Percentiles rank a stretch among this genome's conserved stretches.
Conservation (phyloP, 2,888 invertebrate genomes). For the Criorhina ranunculi region DNA sequence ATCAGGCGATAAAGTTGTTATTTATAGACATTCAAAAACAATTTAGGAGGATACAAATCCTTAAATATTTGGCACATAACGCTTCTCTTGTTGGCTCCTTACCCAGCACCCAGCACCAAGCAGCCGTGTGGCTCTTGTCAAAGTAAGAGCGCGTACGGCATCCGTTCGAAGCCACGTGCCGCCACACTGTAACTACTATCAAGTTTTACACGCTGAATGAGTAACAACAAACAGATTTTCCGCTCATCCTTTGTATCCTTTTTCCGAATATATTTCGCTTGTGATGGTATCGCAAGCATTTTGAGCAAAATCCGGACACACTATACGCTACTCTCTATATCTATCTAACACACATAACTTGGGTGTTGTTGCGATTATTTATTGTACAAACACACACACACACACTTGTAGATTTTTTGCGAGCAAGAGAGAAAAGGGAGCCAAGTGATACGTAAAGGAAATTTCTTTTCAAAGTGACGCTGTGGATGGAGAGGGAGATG, state of each 20-base stretch:
- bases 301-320: slow-evolving; percentile 22
- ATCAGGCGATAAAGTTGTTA: slow-evolving; percentile 71
- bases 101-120: background rate
- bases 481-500: slow-evolving; percentile 4
- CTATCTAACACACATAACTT: no score
- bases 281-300: slow-evolving; percentile 40
- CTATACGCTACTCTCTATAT: no score
- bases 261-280: slow-evolving; percentile 29
- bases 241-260: slow-evolving; percentile 71
- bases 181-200: slow-evolving; percentile 69
- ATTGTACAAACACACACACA: slow-evolving; percentile 29
- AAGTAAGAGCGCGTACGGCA: slow-evolving; percentile 59
- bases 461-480: slow-evolving; percentile 51
- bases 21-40: slow-evolving; percentile 73
- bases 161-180: slow-evolving; percentile 72
- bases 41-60: slow-evolving; percentile 74
- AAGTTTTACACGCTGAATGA: slow-evolving; percentile 74
- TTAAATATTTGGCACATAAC: slow-evolving; percentile 61
- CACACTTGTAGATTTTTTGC: background rate
- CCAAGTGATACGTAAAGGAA: slow-evolving; percentile 70
- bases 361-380: slow-evolving; percentile 68
- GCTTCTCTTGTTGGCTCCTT: slow-evolving; percentile 3
- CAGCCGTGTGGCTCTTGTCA: slow-evolving; percentile 36
- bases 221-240: slow-evolving; percentile 76
- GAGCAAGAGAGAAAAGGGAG: slow-evolving; percentile 48